Evolutionary conservation across 2,888 invertebrate genomes (phyloP), one percentile per base, ranked within the genome.

Genomic region (Nomada lathburiana): DNA sequence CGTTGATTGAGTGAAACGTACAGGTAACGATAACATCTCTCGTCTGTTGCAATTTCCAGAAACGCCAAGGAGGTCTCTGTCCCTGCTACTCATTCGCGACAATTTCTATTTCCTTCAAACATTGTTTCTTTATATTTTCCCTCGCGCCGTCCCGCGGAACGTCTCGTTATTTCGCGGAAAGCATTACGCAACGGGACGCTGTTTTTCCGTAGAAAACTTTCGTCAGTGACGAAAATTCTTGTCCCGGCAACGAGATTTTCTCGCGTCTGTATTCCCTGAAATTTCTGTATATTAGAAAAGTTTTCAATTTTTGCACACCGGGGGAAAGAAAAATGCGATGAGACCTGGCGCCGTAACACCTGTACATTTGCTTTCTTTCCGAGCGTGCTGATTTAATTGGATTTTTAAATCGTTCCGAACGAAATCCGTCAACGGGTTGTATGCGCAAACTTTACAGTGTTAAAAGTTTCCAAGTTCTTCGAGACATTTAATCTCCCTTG

Each of bases 41-140:
- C 11, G 62, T 11, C 29, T 50, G 26, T 57, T 1, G 52, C 68
- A 64, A 68, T 64, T 74, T 65, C 36, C 11, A 47, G 68, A 69
- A 70, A 64, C 20, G 44, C 69, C 73, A 36, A 68, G 20, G 18
- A 11, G 47, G 26, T 57, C 36, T 42, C 60, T 16, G n/a, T 13
- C 20, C 26, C n/a, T 23, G 62, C 18, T 53, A 64, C 52, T 36
- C 47, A 44, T 65, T 42, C 50, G 36, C 18, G 47, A 53, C 59
- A 75, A 70, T 67, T 80, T 80, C 53, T 67, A 82, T 47, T 47
- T 47, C 18, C 64, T 47, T 47, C 50, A 53, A 67, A 80, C 62
- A 50, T 26, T 23, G 26, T 42, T 69, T 65, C 50, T n/a, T 53
- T 36, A 9, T 65, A 67, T 44, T 55, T 62, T 11, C 50, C 36